Percentiles rank a stretch among this genome's conserved stretches.
Conservation (phyloP, 2,113 vertebrate species). For the Microtus ochrogaster region DNA sequence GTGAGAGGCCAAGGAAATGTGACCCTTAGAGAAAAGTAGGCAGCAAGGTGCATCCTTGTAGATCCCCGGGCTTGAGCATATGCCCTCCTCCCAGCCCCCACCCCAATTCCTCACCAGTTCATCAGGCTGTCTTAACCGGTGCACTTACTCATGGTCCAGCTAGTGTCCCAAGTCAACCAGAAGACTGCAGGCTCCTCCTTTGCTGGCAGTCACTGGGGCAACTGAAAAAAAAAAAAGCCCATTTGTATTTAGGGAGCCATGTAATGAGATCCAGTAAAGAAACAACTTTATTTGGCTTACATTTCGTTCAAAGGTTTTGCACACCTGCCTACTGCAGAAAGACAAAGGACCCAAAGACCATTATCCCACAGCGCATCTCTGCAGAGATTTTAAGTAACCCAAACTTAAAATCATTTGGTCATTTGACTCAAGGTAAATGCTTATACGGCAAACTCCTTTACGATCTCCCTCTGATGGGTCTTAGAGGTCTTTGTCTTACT, state of each 20-base stretch:
- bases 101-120: background rate
- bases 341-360: background rate
- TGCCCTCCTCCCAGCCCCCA: background rate
- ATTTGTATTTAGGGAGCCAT: background rate
- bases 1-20: background rate
- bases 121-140: background rate
- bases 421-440: conserved; percentile 9
- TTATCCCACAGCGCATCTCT: background rate
- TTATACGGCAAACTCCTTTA: background rate
- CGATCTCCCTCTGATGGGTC: background rate
- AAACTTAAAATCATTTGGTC: background rate
- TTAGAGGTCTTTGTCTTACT: conserved; percentile 42
- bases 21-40: background rate
- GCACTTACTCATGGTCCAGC: conserved; percentile 32
- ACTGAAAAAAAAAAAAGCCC: conserved; percentile 43
- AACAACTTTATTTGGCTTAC: conserved; percentile 23
- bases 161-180: background rate
- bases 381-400: conserved; percentile 40
- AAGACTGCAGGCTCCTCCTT: conserved; percentile 12
- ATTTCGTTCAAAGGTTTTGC: conserved; percentile 7
- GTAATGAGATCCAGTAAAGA: conserved; percentile 15
- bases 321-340: background rate
- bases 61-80: background rate
- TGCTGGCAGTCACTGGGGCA: conserved; percentile 21
- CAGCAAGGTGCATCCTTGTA: background rate